Conservation (phyloP, 1,140 invertebrate species). For the Battus philenor region DNA sequence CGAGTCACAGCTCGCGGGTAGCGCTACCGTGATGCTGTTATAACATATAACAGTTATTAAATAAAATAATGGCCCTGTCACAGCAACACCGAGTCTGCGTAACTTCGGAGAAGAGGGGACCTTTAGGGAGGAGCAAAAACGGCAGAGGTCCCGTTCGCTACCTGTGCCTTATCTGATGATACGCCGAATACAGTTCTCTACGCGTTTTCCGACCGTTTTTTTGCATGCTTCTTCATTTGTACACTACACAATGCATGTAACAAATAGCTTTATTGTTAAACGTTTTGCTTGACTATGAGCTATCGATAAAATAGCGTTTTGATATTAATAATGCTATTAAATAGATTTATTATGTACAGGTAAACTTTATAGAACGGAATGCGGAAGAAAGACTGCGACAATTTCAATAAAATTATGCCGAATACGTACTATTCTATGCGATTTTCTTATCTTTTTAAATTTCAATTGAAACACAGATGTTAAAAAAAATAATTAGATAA, state of each 20-base stretch:
- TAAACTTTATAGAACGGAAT: no score
- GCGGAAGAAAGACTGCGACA: no score
- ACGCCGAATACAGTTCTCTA: slow-evolving; percentile 15
- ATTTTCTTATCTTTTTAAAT: no score
- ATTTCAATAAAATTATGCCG: background rate
- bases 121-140: slow-evolving; percentile 24
- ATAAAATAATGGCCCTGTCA: slow-evolving; percentile 17
- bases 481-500: no score
- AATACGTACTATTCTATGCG: no score
- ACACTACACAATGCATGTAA: background rate
- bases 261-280: slow-evolving; percentile 13
- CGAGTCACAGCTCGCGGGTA: no score
- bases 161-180: slow-evolving; percentile 29
- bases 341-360: no score
- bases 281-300: background rate
- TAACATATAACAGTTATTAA: slow-evolving; percentile 27
- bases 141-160: slow-evolving; percentile 26
- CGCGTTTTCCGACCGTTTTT: slow-evolving; percentile 8
- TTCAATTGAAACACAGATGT: no score
- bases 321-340: no score
- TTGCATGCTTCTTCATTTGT: slow-evolving; percentile 2
- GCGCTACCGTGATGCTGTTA: slow-evolving; percentile 5
- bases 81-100: slow-evolving; percentile 6
- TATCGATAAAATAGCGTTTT: background rate
- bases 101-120: slow-evolving; percentile 29